These are phyloP conservation scores for Escarpia spicata DNA, from an alignment of 2,888 invertebrate species.

Conservation along the genomic window DNA sequence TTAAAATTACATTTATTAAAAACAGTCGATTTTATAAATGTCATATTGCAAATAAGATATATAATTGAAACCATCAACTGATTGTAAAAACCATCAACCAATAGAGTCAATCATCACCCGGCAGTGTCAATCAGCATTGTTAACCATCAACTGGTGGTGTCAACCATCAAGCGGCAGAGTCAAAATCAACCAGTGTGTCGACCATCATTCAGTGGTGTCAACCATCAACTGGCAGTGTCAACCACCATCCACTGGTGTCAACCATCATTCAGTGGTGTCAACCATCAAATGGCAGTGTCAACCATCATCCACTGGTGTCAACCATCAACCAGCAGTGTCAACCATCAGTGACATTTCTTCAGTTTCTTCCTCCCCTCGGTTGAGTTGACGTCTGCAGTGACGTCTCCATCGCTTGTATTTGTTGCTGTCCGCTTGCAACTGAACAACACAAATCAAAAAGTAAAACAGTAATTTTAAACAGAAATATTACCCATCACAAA, in stretches of 20 bases:
- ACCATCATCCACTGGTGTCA: too few relatives aligned
- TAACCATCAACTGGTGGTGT: background rate
- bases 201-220: too few relatives aligned
- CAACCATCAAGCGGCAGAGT: background rate
- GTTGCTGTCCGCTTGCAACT: background rate
- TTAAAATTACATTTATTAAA: background rate
- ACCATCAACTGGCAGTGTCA: too few relatives aligned
- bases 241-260: too few relatives aligned
- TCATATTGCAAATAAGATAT: background rate
- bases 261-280: too few relatives aligned
- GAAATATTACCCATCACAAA: background rate
- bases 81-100: background rate
- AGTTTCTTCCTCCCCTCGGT: background rate
- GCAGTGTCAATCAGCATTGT: background rate
- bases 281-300: too few relatives aligned
- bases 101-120: background rate
- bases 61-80: background rate
- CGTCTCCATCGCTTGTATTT: background rate
- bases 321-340: too few relatives aligned
- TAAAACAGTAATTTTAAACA: background rate
- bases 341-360: constrained; percentile 7
- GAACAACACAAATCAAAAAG: background rate
- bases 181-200: too few relatives aligned
- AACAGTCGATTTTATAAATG: background rate
- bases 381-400: background rate